phyloP scores from a whole-genome alignment of 2,888 invertebrate genomes.

The Drosophila parthenogenetica region DNA sequence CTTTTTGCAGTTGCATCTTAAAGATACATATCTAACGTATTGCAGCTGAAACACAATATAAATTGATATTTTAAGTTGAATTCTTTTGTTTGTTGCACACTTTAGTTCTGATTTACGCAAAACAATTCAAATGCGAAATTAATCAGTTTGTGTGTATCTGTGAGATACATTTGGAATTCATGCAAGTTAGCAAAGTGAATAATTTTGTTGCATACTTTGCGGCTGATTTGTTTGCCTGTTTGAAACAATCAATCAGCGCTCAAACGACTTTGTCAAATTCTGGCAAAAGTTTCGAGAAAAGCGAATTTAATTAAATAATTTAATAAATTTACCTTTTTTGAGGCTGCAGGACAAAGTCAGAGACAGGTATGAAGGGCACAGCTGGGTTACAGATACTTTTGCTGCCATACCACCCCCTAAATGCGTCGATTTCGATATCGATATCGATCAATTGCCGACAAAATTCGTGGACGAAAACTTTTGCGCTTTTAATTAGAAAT shows the following conservation, averaged over 20 bases:
- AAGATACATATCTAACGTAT: too few species aligned
- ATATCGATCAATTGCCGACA: slow-evolving; percentile 55
- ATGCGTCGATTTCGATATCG: slow-evolving; percentile 56
- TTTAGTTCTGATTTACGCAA: too few species aligned
- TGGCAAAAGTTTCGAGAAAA: too few species aligned
- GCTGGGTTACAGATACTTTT: not conserved
- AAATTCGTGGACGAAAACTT: slow-evolving; percentile 57
- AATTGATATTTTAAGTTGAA: too few species aligned
- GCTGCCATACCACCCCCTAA: not conserved
- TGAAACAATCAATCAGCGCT: not conserved
- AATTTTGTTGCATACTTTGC: too few species aligned
- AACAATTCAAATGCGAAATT: too few species aligned
- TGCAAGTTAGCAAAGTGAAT: not conserved
- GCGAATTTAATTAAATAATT: too few species aligned
- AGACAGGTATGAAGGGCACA: not conserved
- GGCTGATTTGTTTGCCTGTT: not conserved
- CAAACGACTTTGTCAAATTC: not conserved
- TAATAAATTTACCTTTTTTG: too few species aligned
- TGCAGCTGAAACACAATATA: too few species aligned
- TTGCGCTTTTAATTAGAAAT: slow-evolving; percentile 76
- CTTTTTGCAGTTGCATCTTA: too few species aligned
- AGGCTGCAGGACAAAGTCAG: too few species aligned
- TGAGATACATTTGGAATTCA: not conserved
- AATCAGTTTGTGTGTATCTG: not conserved
- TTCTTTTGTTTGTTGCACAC: too few species aligned